phyloP scores from a whole-genome alignment of 2,797 vertebrate genomes.

The Champsocephalus gunnari region DNA sequence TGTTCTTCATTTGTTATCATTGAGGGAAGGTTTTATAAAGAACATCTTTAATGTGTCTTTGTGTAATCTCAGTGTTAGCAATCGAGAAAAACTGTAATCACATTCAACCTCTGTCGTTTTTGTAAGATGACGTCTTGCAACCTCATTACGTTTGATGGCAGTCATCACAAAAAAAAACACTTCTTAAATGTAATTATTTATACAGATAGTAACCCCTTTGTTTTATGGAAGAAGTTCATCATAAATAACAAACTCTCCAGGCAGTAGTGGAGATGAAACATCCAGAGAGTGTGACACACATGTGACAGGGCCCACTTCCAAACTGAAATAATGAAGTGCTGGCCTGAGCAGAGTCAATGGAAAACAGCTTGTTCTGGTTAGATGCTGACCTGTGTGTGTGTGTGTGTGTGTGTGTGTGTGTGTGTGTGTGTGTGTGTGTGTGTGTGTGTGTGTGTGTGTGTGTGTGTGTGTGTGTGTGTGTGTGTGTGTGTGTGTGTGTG shows the following conservation, averaged over 20 bases:
- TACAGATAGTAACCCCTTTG: constrained; percentile 22
- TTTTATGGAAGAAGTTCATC: constrained; percentile 27
- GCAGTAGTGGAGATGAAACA: constrained; percentile 52
- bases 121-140: too few relatives aligned
- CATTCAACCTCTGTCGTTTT: too few relatives aligned
- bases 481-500: too few relatives aligned
- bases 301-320: constrained; percentile 65
- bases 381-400: constrained; percentile 41
- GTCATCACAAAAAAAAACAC: neutral
- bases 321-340: constrained; percentile 68
- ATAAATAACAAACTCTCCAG: constrained; percentile 22
- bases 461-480: too few relatives aligned
- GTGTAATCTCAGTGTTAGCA: too few relatives aligned
- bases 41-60: too few relatives aligned
- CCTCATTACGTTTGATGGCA: neutral
- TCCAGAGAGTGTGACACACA: constrained; percentile 66
- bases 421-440: too few relatives aligned
- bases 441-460: too few relatives aligned
- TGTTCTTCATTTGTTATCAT: too few relatives aligned
- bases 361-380: constrained; percentile 75
- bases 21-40: too few relatives aligned
- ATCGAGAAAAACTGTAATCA: too few relatives aligned
- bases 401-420: too few relatives aligned
- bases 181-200: constrained; percentile 22
- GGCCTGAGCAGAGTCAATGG: constrained; percentile 54